phyloP scores from a whole-genome alignment of 2,797 vertebrate species.

The Micromesistius poutassou region DNA sequence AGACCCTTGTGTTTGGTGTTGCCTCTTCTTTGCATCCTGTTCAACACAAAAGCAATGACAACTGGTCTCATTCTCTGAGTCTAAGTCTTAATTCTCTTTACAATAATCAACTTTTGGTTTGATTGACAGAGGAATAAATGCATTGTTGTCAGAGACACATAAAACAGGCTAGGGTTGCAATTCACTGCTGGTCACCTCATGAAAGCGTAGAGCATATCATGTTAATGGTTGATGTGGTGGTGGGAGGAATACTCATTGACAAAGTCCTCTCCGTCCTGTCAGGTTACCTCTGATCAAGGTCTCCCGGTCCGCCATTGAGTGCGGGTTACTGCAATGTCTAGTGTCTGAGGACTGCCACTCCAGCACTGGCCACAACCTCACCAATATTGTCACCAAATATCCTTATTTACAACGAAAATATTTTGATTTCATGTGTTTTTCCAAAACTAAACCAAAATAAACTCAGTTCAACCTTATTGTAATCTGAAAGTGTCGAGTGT shows the following conservation, averaged over 20 bases:
- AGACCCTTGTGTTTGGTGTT: neutral
- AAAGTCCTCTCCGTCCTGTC: slow-evolving; percentile 1
- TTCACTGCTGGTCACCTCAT: neutral
- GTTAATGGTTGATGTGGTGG: slow-evolving; percentile 2
- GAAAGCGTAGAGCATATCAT: neutral
- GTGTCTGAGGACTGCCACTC: neutral
- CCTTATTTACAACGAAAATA: neutral
- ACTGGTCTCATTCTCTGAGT: neutral
- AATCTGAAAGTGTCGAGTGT: neutral
- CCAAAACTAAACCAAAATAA: neutral
- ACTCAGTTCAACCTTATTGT: neutral
- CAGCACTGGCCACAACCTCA: neutral
- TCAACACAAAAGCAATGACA: neutral
- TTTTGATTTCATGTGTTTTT: neutral
- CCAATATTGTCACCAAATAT: neutral
- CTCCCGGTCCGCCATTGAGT: neutral
- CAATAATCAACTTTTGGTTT: neutral
- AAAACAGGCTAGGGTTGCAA: neutral
- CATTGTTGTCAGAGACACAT: neutral
- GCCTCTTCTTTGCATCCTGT: slow-evolving; percentile 1
- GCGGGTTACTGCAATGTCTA: neutral
- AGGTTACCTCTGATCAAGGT: neutral
- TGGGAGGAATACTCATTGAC: slow-evolving; percentile 18
- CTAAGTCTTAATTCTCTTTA: neutral
- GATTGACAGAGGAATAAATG: neutral